phyloP scores from a whole-genome alignment of 2,888 invertebrate species.

The Steinernema hermaphroditum region DNA sequence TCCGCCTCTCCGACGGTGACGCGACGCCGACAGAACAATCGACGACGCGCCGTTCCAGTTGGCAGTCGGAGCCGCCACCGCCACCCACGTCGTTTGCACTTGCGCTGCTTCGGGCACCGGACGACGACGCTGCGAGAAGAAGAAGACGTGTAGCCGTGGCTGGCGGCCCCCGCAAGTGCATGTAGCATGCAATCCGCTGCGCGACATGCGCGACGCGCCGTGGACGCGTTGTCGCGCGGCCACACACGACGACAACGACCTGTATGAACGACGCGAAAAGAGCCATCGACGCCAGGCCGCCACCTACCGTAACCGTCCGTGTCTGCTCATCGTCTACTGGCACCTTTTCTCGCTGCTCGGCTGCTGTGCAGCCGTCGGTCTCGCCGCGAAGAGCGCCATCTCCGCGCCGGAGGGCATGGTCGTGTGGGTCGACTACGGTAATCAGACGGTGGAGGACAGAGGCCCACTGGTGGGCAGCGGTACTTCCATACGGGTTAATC shows the following conservation, averaged over 20 bases:
- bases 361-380: constrained; percentile 17
- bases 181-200: constrained; percentile 20
- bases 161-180: constrained; percentile 20
- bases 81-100: neutral
- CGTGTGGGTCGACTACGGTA: neutral
- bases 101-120: neutral
- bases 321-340: constrained; percentile 1
- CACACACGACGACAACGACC: constrained; percentile 5
- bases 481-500: constrained; percentile 18
- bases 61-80: neutral
- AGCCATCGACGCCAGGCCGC: neutral
- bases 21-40: constrained; percentile 23
- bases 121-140: no score
- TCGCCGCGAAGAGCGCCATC: constrained; percentile 4
- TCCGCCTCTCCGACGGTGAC: constrained; percentile 3
- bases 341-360: constrained; percentile 6
- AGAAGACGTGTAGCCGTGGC: neutral
- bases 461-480: neutral
- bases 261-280: neutral
- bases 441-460: neutral
- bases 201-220: constrained; percentile 24
- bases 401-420: neutral
- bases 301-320: neutral
- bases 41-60: neutral
- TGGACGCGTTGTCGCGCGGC: constrained; percentile 26